Evolutionary conservation across 1,140 invertebrate genomes (phyloP), one percentile per base, ranked within the genome.

Genomic region (Spodoptera frugiperda): DNA sequence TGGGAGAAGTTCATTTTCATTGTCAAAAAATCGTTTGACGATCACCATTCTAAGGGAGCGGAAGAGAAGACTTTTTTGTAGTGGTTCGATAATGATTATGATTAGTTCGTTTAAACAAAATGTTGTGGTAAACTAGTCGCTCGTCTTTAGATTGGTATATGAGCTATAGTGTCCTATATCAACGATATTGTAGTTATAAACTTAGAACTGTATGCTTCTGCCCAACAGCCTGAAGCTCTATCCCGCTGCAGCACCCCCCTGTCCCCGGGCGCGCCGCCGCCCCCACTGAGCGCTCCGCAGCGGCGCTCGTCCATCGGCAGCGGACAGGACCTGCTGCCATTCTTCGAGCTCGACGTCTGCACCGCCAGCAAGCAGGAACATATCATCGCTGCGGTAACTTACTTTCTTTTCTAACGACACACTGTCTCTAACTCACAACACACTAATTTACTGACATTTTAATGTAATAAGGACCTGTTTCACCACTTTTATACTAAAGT

Each of bases 351-450:
- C n/a, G 97, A 98, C 91, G 97, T 96, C 30, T 98, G 97, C 83
- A 98, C 97, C 4, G 97, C 97, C 11, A 97, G 97, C 78, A 97
- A 97, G 83, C 97, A 98, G 86, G 97, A 98, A 82, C 97, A 98
- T 89, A 96, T 98, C 46, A 97, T 98, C 3, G 97, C 97, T 1
- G 97, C 98, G 86, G 96, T 97, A 81, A 94, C 94, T 92, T 12
- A 21, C 6, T 61, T 19, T 72, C 14, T 30, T 1, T 3, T 12
- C 5, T 19, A 54, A 14, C 14, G 10, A 19, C 15, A 17, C 15
- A n/a, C 15, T 5, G 21, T 6, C 19, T 5, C 39, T 8, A n/a
- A 61, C n/a, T 61, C 30, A 61, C 30, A 33, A 25, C 21, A 2
- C 33, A 19, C 15, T 63, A 44, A 63, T 63, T 63, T n/a, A 63